These are phyloP conservation scores for Anguilla japonica DNA, from an alignment of 2,113 vertebrate genomes.

Conservation along the genomic window DNA sequence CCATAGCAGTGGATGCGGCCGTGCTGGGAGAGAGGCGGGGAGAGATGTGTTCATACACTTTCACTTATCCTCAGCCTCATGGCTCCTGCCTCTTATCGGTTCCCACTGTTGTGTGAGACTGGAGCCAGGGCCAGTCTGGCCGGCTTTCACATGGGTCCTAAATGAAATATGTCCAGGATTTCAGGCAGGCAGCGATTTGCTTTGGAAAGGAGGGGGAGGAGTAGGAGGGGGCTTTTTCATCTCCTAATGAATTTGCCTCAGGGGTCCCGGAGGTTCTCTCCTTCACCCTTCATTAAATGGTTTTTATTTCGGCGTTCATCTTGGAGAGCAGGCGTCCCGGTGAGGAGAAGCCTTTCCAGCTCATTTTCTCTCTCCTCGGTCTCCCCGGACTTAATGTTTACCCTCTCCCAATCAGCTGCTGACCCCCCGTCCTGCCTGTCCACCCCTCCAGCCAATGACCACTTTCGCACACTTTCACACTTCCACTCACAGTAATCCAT, in stretches of 20 bases:
- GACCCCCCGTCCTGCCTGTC: background rate
- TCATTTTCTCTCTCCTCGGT: background rate
- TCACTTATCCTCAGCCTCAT: conserved; percentile 2
- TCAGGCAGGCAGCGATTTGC: conserved; percentile 2
- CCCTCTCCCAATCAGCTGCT: background rate
- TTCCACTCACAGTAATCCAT: background rate
- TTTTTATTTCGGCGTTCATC: background rate
- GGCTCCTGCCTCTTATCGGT: background rate
- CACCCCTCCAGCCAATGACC: background rate
- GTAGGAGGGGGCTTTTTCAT: background rate
- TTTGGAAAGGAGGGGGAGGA: background rate
- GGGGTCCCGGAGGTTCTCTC: conserved; percentile 8
- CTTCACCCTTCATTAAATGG: conserved; percentile 20
- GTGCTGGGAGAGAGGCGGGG: background rate
- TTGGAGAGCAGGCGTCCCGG: background rate
- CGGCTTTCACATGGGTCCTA: background rate
- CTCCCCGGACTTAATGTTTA: background rate
- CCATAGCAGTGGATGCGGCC: background rate
- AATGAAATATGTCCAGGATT: conserved; percentile 7
- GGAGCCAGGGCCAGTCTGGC: background rate
- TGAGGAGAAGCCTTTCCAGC: conserved; percentile 1
- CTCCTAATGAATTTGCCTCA: conserved; percentile 23
- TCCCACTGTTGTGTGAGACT: background rate
- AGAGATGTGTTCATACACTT: background rate
- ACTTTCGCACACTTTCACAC: background rate